Percentiles rank a stretch among this genome's conserved stretches.
Evolutionary conservation across 2,888 invertebrate species (phyloP).

Genomic region (Cheilosia pagana): DNA sequence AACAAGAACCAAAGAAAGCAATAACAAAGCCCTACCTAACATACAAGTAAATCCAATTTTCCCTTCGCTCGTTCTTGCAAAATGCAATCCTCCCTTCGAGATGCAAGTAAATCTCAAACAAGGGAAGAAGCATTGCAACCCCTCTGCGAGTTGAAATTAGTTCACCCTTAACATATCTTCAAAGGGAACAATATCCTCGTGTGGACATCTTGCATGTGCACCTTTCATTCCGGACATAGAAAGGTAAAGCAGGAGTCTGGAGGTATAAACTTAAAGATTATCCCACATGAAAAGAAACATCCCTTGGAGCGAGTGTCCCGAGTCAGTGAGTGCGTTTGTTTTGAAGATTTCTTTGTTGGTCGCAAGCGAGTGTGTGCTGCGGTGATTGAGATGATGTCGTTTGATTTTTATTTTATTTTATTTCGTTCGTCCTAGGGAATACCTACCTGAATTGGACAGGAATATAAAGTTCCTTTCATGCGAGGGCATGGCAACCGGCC

Average conservation of each 20-base stretch:
- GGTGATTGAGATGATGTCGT: conserved; percentile 20
- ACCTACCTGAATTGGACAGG: conserved; percentile 30
- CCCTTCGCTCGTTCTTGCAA: conserved; percentile 13
- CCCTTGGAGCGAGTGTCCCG: conserved; percentile 14
- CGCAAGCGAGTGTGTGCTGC: background rate
- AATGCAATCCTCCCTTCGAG: conserved; percentile 13
- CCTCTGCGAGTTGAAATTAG: conserved; percentile 35
- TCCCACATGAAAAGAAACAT: conserved; percentile 18
- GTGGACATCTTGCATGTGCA: conserved; percentile 30
- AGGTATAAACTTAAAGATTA: conserved; percentile 22
- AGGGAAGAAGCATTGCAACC: background rate
- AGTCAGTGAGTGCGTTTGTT: conserved; percentile 36
- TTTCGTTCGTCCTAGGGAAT: background rate
- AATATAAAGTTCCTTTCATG: background rate
- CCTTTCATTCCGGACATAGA: conserved; percentile 19
- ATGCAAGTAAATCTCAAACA: conserved; percentile 10
- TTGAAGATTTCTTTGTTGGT: conserved; percentile 4
- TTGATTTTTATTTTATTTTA: conserved; percentile 13
- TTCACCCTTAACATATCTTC: conserved; percentile 34
- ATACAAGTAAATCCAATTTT: conserved; percentile 33
- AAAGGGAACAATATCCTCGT: conserved; percentile 1
- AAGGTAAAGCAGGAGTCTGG: background rate
- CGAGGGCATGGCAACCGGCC: conserved; percentile 16
- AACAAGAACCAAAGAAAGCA: conserved; percentile 14
- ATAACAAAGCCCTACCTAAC: conserved; percentile 22